Conservation (phyloP, 2,797 vertebrate genomes). For the Darevskia mixta region DNA sequence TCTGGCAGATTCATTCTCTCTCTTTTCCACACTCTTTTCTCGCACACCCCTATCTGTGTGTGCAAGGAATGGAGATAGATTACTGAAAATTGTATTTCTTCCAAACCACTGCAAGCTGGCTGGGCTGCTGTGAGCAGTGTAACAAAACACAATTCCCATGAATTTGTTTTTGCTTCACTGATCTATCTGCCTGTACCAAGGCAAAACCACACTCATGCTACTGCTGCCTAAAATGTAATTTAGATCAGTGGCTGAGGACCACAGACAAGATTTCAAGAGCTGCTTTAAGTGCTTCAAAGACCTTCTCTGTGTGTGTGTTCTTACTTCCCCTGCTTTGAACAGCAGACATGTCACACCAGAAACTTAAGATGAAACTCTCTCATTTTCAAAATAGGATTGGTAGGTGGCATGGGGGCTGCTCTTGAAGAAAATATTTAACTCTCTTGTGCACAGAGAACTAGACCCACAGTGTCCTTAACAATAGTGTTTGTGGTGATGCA, state of each 20-base stretch:
- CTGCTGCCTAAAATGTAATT: background rate
- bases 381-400: background rate
- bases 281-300: background rate
- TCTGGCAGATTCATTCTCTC: background rate
- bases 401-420: background rate
- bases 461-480: background rate
- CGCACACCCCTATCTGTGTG: no score
- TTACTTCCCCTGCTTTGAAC: background rate
- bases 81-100: background rate
- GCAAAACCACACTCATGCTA: no score
- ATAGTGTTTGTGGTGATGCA: background rate
- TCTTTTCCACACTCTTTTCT: no score
- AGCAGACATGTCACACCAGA: background rate
- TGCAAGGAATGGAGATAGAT: background rate
- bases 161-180: conserved; percentile 48
- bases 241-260: background rate
- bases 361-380: background rate
- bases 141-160: background rate
- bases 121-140: background rate
- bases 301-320: background rate
- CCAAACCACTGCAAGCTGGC: background rate
- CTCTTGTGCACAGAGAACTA: background rate
- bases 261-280: background rate
- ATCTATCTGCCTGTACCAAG: conserved; percentile 34
- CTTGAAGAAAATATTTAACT: background rate